Evolutionary conservation across 2,797 vertebrate species (phyloP).

Genomic region (Ceryle rudis): DNA sequence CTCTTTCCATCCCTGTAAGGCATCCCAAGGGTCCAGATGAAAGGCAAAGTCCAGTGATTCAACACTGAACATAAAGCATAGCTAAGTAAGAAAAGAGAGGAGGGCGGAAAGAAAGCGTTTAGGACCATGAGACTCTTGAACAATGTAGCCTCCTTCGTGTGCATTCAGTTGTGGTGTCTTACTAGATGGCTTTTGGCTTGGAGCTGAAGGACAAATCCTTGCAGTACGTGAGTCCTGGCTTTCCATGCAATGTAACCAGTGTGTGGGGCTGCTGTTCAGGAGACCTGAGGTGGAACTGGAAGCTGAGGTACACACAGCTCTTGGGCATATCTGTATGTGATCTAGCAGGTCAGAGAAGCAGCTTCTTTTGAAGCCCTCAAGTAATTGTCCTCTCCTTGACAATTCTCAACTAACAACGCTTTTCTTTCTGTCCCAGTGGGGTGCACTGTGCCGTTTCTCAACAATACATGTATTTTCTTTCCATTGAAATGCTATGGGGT

Average conservation of each 20-base stretch:
- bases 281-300: neutral
- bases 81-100: neutral
- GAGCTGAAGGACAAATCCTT: neutral
- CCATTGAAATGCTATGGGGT: constrained; percentile 36
- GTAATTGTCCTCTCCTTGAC: neutral
- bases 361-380: constrained; percentile 3
- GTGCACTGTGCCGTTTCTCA: constrained; percentile 33
- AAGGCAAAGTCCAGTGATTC: neutral
- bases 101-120: neutral
- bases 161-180: neutral
- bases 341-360: neutral
- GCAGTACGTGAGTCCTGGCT: neutral
- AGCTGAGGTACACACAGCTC: neutral
- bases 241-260: neutral
- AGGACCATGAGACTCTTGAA: neutral
- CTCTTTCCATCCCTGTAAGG: constrained; percentile 29
- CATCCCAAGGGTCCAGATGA: constrained; percentile 8
- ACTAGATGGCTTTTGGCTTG: neutral
- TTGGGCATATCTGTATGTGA: neutral
- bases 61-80: neutral
- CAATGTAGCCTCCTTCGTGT: neutral
- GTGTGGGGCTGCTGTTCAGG: neutral
- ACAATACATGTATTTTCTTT: constrained; percentile 48
- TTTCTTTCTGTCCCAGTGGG: constrained; percentile 40
- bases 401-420: neutral